Evolutionary conservation across 2,888 invertebrate species (phyloP).

Genomic region (Tuberolachnus salignus): DNA sequence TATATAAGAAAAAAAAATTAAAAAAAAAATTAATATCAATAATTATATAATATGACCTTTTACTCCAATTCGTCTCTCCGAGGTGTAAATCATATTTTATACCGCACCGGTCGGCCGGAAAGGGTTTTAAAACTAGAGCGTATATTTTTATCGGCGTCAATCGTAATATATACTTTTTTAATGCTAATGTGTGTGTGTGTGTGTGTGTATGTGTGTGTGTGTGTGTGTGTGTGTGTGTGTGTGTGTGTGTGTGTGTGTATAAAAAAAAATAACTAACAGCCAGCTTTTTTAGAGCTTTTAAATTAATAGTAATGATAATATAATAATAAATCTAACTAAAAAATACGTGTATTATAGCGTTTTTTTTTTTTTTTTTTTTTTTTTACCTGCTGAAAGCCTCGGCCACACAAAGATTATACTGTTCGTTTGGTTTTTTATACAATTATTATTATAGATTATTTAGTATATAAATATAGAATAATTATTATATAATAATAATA

Average conservation of each 20-base stretch:
- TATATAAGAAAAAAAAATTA: not conserved
- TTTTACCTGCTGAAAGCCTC: constrained; percentile 56
- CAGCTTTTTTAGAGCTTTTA: constrained; percentile 29
- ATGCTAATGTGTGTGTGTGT: constrained; percentile 25
- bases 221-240: not conserved
- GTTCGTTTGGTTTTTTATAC: not conserved
- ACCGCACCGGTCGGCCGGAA: too few relatives aligned
- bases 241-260: not conserved
- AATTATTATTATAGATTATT: constrained; percentile 14
- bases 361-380: too few relatives aligned
- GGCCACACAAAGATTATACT: constrained; percentile 33
- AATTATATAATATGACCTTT: constrained; percentile 44
- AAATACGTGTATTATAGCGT: constrained; percentile 54
- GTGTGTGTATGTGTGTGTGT: constrained; percentile 20
- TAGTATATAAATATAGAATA: constrained; percentile 4
- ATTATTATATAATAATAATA: not conserved
- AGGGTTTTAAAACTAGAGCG: not conserved
- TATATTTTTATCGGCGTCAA: not conserved
- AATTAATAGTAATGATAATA: constrained; percentile 24
- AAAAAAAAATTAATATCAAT: too few relatives aligned
- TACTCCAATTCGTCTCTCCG: constrained; percentile 40
- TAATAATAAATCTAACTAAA: constrained; percentile 48
- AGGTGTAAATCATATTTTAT: not conserved
- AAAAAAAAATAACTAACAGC: constrained; percentile 31
- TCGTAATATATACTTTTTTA: not conserved